Evolutionary conservation across 2,113 vertebrate genomes (phyloP).

Genomic region (Lepisosteus osseus): DNA sequence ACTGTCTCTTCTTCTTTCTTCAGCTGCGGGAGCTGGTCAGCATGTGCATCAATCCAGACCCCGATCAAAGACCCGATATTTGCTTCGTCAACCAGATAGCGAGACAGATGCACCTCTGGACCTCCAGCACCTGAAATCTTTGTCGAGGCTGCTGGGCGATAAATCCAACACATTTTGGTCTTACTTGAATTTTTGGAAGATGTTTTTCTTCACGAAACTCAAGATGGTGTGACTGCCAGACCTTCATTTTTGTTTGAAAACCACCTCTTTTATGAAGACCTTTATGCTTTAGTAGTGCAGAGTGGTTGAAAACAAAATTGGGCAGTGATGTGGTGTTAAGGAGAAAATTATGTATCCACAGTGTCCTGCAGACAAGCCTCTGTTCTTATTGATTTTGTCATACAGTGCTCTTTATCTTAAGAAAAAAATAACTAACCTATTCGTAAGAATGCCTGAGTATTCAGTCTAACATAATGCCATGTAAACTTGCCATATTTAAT

Average conservation of each 20-base stretch:
- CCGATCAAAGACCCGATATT: conserved; percentile 73
- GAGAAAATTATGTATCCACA: background rate
- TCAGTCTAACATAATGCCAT: background rate
- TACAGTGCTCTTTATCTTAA: background rate
- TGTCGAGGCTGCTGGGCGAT: background rate
- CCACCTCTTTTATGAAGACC: conserved; percentile 17
- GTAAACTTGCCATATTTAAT: conserved; percentile 4
- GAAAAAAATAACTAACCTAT: conserved; percentile 2
- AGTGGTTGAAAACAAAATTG: background rate
- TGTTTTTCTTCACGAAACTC: background rate
- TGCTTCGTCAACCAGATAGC: conserved; percentile 77
- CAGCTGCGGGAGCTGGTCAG: conserved; percentile 81
- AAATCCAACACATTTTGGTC: conserved; percentile 50
- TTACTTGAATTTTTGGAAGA: conserved; percentile 55
- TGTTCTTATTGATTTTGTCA: background rate
- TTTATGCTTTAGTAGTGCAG: conserved; percentile 6
- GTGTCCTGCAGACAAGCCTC: background rate
- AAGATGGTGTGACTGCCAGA: conserved; percentile 5
- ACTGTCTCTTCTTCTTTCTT: conserved; percentile 12
- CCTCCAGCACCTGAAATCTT: conserved; percentile 68
- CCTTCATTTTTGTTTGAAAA: conserved; percentile 12
- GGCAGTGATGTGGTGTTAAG: background rate
- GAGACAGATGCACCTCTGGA: conserved; percentile 81
- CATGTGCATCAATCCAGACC: conserved; percentile 81
- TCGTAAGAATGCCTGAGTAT: background rate